Evolutionary conservation across 2,113 vertebrate species (phyloP), one percentile per base, ranked within the genome.

Genomic region (Gobiocypris rarus): DNA sequence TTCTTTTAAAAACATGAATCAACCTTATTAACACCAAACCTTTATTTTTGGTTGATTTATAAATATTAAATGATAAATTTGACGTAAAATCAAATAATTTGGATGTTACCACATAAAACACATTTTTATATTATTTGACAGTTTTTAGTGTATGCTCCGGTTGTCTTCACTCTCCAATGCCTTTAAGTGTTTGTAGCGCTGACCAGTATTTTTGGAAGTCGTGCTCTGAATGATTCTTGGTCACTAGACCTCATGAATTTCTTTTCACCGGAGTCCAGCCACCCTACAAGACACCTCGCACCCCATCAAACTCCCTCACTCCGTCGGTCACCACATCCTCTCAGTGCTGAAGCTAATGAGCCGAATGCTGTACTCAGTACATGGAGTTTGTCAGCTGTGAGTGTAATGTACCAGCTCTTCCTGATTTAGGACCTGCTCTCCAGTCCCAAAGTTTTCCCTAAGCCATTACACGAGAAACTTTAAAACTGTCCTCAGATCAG

Each of bases 311-410:
- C 77, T 63, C 59, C 17, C 34, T 61, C 75, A 59, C 75, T 59
- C 54, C 8, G 34, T 15, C 50, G 50, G 50, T 56, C 74, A 76
- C 28, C 74, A 38, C 31, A 67, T 67, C 63, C 17, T 38, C 31
- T 22, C 31, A 75, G 73, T 1, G 26, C 56, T 26, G 58, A 31
- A 80, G 9, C 59, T 80, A 80, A 80, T 67, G 78, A 80, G 26
- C 43, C 78, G 17, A 65, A 67, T 2, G 7, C 61, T 67, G 59
- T 28, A 5, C 75, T 76, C 50, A 13, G 1, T 41, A 24, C 19
- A n/a, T 41, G 52, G 31, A 77, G 54, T 56, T 77, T 77, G 75
- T 77, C 75, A 77, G 14, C 75, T 58, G 52, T 77, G 75, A 56
- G 67, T 5, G 9, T 73, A 73, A 73, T 75, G 70, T 74, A 83